Percentiles rank a stretch among this genome's conserved stretches.
Conservation (phyloP, 2,113 vertebrate species). For the Microtus oregoni region DNA sequence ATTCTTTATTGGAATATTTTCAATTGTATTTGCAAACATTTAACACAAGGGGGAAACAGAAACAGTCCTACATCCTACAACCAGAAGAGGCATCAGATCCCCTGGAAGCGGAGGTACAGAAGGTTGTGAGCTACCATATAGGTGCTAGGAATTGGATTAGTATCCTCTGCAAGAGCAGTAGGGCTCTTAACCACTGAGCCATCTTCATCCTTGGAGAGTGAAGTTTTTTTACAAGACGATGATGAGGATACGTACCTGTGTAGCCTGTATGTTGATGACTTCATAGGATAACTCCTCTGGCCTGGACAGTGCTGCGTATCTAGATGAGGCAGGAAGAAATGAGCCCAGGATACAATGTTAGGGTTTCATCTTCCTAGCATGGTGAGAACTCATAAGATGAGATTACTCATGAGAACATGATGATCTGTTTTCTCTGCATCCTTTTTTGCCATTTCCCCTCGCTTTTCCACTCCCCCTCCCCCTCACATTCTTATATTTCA, state of each 20-base stretch:
- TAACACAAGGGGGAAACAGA: no score
- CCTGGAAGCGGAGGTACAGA: background rate
- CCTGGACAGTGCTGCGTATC: conserved; percentile 92
- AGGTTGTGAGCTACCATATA: background rate
- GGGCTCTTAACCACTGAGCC: background rate
- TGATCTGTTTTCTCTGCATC: conserved; percentile 8
- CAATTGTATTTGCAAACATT: no score
- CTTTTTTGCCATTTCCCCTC: background rate
- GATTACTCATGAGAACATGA: conserved; percentile 25
- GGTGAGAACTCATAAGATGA: conserved; percentile 20
- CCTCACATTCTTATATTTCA: background rate
- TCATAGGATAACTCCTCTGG: conserved; percentile 94
- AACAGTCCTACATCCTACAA: no score
- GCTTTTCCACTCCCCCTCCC: background rate
- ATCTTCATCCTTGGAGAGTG: background rate
- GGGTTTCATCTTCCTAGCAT: background rate
- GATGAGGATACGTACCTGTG: conserved; percentile 88
- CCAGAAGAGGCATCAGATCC: background rate
- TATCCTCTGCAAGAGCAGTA: background rate
- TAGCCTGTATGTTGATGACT: conserved; percentile 95
- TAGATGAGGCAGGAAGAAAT: conserved; percentile 77
- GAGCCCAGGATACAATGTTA: conserved; percentile 16
- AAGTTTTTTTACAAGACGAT: background rate
- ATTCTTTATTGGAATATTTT: no score
- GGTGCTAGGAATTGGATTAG: background rate